Conservation (phyloP, 2,113 vertebrate species). For the Oenanthe oenanthe region DNA sequence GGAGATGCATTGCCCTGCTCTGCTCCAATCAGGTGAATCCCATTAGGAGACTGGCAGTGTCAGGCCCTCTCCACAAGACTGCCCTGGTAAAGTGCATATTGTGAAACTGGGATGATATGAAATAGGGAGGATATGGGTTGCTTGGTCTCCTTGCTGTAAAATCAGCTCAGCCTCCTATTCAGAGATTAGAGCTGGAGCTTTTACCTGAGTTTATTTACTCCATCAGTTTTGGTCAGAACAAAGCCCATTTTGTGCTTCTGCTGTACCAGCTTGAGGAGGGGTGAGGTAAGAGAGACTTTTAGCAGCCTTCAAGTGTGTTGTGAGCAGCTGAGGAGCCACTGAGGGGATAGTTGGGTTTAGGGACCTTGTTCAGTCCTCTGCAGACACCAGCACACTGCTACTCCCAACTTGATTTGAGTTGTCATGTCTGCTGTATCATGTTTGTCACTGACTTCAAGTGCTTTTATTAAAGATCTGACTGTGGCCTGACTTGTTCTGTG, state of each 20-base stretch:
- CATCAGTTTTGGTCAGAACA: background rate
- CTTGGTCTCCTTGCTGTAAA: background rate
- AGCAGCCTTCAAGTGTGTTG: background rate
- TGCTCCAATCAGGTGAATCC: background rate
- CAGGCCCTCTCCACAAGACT: background rate
- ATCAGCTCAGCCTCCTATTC: background rate
- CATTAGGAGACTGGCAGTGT: background rate
- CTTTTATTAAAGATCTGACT: conserved; percentile 63
- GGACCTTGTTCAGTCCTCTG: background rate
- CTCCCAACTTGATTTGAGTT: background rate
- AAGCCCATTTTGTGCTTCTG: background rate
- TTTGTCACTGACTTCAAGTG: conserved; percentile 43
- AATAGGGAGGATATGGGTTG: background rate
- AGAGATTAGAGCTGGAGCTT: background rate
- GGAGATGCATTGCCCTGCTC: background rate
- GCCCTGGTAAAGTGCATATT: background rate
- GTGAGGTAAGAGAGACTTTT: background rate
- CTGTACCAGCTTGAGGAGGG: background rate
- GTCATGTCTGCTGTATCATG: conserved; percentile 24
- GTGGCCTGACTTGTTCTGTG: conserved; percentile 26
- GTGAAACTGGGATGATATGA: background rate
- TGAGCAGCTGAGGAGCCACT: background rate
- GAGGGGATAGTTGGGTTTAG: background rate
- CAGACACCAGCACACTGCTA: conserved; percentile 14
- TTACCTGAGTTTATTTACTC: background rate